phyloP scores from a whole-genome alignment of 1,140 invertebrate species.

The Drosophila nigromelanica region DNA sequence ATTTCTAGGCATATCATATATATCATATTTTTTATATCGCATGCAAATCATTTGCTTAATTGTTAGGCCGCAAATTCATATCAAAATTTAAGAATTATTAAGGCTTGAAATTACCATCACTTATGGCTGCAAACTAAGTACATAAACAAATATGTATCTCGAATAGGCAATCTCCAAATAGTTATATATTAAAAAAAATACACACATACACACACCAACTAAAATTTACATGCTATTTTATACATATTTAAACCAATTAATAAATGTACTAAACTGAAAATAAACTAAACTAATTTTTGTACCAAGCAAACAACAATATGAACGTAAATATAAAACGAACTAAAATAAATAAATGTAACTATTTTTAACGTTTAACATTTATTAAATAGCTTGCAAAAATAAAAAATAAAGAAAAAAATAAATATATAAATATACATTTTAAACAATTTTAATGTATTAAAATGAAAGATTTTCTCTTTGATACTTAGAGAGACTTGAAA shows the following conservation, averaged over 20 bases:
- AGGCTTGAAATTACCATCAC: constrained; percentile 42
- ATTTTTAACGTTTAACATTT: constrained; percentile 58
- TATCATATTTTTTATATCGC: constrained; percentile 66
- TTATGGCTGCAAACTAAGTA: constrained; percentile 31
- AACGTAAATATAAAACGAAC: constrained; percentile 26
- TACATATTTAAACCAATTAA: constrained; percentile 39
- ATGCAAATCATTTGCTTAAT: constrained; percentile 64
- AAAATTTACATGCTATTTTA: constrained; percentile 61
- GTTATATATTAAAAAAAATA: constrained; percentile 34
- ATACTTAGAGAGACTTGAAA: too few species aligned
- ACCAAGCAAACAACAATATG: constrained; percentile 59
- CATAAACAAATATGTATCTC: constrained; percentile 47
- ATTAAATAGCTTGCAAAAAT: constrained; percentile 41
- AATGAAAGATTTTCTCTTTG: not conserved
- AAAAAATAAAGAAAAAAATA: constrained; percentile 46
- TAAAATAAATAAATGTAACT: constrained; percentile 49
- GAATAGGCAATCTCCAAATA: constrained; percentile 69
- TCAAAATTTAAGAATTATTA: constrained; percentile 46
- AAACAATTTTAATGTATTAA: constrained; percentile 47
- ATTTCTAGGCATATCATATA: constrained; percentile 73
- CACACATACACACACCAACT: constrained; percentile 51
- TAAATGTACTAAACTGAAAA: constrained; percentile 36
- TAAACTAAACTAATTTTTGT: constrained; percentile 63
- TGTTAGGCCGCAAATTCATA: constrained; percentile 57
- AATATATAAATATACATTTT: constrained; percentile 38